A percentile compares a stretch with the other conserved stretches of the same genome.
These are phyloP conservation scores for Pammene fasciana DNA, from an alignment of 2,888 invertebrate species.

Conservation along the genomic window DNA sequence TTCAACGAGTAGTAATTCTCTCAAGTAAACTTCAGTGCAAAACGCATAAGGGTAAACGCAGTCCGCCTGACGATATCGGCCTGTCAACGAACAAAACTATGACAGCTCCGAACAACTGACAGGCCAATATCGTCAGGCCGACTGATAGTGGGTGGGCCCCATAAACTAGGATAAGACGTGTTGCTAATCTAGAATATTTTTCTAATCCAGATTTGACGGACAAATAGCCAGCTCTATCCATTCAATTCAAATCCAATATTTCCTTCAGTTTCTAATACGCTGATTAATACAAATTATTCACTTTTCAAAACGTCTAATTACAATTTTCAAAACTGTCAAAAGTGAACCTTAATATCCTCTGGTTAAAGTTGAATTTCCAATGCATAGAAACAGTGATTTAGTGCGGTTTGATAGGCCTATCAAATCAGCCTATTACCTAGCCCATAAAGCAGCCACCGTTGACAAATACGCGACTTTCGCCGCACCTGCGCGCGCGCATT, in stretches of 20 bases:
- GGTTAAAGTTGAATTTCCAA: not conserved
- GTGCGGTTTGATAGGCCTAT: not conserved
- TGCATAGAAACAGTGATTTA: not conserved
- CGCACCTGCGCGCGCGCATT: conserved; percentile 55
- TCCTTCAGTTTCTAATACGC: conserved; percentile 36
- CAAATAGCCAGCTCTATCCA: not conserved
- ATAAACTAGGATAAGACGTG: not conserved
- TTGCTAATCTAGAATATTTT: no score
- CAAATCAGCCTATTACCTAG: conserved; percentile 30
- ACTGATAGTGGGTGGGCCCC: no score
- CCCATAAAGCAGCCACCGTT: conserved; percentile 47
- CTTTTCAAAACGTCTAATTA: not conserved
- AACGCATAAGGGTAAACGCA: no score
- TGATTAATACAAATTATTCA: conserved; percentile 29
- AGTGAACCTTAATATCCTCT: not conserved
- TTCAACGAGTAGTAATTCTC: no score
- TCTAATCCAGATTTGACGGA: not conserved
- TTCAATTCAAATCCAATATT: conserved; percentile 20
- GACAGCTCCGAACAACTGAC: no score
- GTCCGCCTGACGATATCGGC: no score
- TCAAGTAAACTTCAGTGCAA: no score
- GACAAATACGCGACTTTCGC: conserved; percentile 76
- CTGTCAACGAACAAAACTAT: no score
- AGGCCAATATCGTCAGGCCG: no score
- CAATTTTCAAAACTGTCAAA: not conserved